Evolutionary conservation across 1,140 invertebrate genomes (phyloP).

Genomic region (Armadillidium nasatum): DNA sequence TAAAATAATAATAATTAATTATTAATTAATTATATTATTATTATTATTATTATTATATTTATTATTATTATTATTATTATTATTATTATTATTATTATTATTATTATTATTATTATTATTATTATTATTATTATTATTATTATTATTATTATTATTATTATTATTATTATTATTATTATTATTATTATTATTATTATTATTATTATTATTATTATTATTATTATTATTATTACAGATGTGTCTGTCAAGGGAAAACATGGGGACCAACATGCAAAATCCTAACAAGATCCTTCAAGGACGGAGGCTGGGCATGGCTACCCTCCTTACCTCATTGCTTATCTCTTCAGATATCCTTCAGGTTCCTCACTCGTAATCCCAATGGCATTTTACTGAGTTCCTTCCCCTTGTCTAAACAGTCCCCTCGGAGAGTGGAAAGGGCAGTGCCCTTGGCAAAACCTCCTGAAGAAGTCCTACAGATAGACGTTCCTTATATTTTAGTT

Average conservation of each 20-base stretch:
- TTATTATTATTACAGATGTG: slow-evolving; percentile 17
- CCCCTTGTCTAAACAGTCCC: not conserved
- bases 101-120: too few relatives aligned
- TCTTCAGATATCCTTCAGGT: slow-evolving; percentile 17
- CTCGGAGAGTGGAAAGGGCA: not conserved
- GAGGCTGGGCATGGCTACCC: slow-evolving; percentile 23
- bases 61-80: too few relatives aligned
- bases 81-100: too few relatives aligned
- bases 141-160: too few relatives aligned
- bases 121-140: too few relatives aligned
- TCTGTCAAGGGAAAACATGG: slow-evolving; percentile 11
- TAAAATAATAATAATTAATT: too few relatives aligned
- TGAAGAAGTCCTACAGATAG: too few relatives aligned
- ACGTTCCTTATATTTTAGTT: not conserved
- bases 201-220: not conserved
- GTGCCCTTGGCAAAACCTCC: not conserved
- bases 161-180: too few relatives aligned
- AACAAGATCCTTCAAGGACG: slow-evolving; percentile 6
- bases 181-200: too few relatives aligned
- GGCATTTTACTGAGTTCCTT: slow-evolving; percentile 19
- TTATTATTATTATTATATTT: too few relatives aligned
- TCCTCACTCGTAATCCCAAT: slow-evolving; percentile 8
- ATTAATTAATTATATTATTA: too few relatives aligned
- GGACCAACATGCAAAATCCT: slow-evolving; percentile 21
- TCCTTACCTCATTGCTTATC: slow-evolving; percentile 17